These are phyloP conservation scores for Pelodiscus sinensis DNA, from an alignment of 2,113 vertebrate genomes.

Conservation along the genomic window DNA sequence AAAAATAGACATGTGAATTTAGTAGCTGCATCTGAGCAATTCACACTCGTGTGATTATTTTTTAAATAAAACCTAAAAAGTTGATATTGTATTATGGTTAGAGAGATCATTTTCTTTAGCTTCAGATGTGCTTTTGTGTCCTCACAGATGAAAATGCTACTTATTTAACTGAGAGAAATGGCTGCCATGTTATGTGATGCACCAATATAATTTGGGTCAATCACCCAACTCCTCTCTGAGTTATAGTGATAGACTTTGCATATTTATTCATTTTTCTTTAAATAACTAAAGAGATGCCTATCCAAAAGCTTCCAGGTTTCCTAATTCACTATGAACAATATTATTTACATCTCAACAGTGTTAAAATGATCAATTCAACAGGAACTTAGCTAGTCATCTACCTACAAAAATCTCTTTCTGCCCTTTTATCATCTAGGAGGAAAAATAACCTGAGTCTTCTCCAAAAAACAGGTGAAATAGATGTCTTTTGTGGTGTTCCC, in stretches of 20 bases:
- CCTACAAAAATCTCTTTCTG: fast-evolving
- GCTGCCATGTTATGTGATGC: neutral
- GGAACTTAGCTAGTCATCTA: neutral
- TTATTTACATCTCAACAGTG: neutral
- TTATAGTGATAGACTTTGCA: neutral
- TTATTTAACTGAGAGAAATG: neutral
- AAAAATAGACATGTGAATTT: neutral
- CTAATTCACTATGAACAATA: neutral
- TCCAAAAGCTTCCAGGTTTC: neutral
- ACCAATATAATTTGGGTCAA: slow-evolving; percentile 39
- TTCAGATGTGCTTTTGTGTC: slow-evolving; percentile 1
- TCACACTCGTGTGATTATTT: fast-evolving
- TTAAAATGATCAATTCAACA: neutral
- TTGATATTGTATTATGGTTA: neutral
- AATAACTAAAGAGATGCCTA: neutral
- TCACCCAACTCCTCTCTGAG: slow-evolving; percentile 19
- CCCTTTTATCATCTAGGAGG: neutral
- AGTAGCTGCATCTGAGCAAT: neutral
- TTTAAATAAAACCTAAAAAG: neutral
- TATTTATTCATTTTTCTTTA: slow-evolving; percentile 6
- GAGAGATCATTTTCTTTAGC: neutral
- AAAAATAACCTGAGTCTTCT: neutral
- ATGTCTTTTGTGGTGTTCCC: neutral
- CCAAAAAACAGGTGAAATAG: neutral
- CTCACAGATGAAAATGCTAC: neutral